phyloP scores from a whole-genome alignment of 2,113 vertebrate species.

The Xiphias gladius region DNA sequence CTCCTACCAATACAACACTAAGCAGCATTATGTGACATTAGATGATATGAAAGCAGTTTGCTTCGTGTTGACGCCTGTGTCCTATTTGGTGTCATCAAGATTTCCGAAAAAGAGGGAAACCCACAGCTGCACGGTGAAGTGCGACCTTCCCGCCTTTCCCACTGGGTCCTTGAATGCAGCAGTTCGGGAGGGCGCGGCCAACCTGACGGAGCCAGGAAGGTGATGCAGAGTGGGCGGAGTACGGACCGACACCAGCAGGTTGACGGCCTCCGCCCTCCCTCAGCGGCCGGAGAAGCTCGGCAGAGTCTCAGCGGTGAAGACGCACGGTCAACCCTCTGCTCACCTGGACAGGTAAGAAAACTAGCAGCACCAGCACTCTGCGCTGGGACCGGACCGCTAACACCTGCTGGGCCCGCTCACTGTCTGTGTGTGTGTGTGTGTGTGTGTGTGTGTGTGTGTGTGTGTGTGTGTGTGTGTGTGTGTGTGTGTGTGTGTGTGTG shows the following conservation, averaged over 20 bases:
- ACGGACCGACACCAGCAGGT: background rate
- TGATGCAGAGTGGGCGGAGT: background rate
- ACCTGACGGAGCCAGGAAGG: background rate
- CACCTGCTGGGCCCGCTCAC: background rate
- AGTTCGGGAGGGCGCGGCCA: background rate
- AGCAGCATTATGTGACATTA: background rate
- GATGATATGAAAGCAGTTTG: too few species aligned
- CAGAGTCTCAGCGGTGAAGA: background rate
- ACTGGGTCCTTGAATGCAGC: slow-evolving; percentile 12
- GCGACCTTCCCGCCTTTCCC: background rate
- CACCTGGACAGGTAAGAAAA: slow-evolving; percentile 60
- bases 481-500: background rate
- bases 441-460: background rate
- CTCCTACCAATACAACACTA: background rate
- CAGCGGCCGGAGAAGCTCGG: too few species aligned
- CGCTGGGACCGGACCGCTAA: background rate
- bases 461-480: background rate
- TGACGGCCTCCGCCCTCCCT: slow-evolving; percentile 19
- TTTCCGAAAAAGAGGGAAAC: too few species aligned
- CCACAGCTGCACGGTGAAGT: background rate
- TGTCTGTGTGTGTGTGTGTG: background rate
- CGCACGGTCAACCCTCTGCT: background rate
- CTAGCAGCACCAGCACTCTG: background rate
- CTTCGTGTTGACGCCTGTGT: too few species aligned
- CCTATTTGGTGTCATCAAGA: too few species aligned